Conservation (phyloP, 2,113 vertebrate genomes). For the Seriola quinqueradiata region DNA sequence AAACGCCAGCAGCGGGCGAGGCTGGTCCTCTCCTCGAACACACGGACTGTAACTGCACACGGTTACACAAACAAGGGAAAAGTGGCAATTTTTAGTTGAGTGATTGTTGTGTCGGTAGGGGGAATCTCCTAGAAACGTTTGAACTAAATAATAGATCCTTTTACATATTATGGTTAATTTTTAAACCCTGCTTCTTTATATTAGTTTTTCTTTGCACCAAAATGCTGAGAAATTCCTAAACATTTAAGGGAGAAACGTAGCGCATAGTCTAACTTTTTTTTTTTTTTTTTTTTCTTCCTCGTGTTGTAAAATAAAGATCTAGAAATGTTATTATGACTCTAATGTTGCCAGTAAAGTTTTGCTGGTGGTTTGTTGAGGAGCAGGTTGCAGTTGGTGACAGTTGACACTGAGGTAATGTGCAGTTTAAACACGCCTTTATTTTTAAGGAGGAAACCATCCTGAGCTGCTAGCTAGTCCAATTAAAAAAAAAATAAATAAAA, state of each 20-base stretch:
- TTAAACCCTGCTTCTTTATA: conserved; percentile 1
- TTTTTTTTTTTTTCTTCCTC: conserved; percentile 3
- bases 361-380: conserved; percentile 37
- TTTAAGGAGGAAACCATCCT: conserved; percentile 65
- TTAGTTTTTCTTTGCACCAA: conserved; percentile 57
- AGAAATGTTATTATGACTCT: conserved; percentile 49
- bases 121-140: conserved; percentile 32
- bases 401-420: conserved; percentile 61
- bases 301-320: conserved; percentile 52
- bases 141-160: conserved; percentile 38
- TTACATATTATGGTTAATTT: not conserved
- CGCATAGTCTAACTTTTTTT: conserved; percentile 29
- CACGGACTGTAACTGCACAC: not conserved
- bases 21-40: conserved; percentile 72
- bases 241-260: conserved; percentile 38
- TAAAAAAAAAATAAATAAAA: conserved; percentile 13
- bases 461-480: conserved; percentile 71
- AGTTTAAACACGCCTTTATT: conserved; percentile 53
- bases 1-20: conserved; percentile 50
- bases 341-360: conserved; percentile 37
- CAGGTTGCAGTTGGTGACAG: conserved; percentile 44
- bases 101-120: conserved; percentile 49
- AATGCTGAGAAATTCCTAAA: conserved; percentile 41
- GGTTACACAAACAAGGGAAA: conserved; percentile 72
- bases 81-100: conserved; percentile 72